Evolutionary conservation across 2,888 invertebrate genomes (phyloP), one percentile per base, ranked within the genome.

Genomic region (Protophormia terraenovae): DNA sequence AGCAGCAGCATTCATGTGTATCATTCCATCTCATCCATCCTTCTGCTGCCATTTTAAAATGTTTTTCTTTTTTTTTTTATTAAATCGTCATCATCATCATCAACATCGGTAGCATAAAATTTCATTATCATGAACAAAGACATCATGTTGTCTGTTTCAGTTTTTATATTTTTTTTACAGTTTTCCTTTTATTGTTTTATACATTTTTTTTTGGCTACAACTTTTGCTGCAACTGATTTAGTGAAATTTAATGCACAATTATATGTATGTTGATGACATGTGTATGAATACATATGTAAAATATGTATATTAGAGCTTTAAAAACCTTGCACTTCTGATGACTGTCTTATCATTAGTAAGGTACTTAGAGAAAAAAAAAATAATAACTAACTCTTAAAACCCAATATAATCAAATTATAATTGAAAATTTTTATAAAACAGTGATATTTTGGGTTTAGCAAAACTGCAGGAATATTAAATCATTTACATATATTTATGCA

Each of bases 111-210:
- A 75, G 69, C 69, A 82, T 76, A 71, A 71, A 82, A 82, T 71
- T 76, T 82, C 82, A 82, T 82, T 82, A 82, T 71, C 82, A 82
- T 69, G 62, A 76, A 82, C 76, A 76, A 82, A 82, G 82, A 80
- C 76, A 82, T 82, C 76, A 76, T 82, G 62, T 76, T 82, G 82
- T 82, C 76, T 69, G 82, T 47, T 76, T 58, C 79, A 58, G 50
- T 50, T 60, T 67, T 5, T 35, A 24, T 32, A n/a, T 29, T 67
- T 60, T 78, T 69, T 38, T 35, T 38, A 58, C 29, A 24, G 19
- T 66, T 45, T 41, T 71, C 14, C 60, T 50, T 69, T 69, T 78
- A 50, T 78, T 60, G 29, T 78, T 50, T 78, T 50, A 16, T n/a
- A 45, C 16, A 22, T 16, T 27, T 58, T 58, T 53, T 32, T 32